Percentiles rank a stretch among this genome's conserved stretches.
phyloP scores from a whole-genome alignment of 2,888 invertebrate species.

The Parasteatoda lunata region DNA sequence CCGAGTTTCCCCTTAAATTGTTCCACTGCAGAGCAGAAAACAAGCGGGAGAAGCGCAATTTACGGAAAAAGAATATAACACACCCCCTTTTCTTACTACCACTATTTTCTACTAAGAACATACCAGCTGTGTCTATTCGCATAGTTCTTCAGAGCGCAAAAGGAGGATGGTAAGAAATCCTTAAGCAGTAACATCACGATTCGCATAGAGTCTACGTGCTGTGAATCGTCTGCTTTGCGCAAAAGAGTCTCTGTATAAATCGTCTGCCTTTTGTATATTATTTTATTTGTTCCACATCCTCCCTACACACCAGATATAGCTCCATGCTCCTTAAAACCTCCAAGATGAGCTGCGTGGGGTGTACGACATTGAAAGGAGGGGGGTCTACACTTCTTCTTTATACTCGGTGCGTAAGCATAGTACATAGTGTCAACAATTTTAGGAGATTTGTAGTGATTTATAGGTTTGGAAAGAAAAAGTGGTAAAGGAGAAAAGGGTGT shows the following conservation, averaged over 20 bases:
- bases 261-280: conserved; percentile 65
- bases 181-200: conserved; percentile 61
- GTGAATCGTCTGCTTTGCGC: conserved; percentile 48
- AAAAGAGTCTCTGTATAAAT: conserved; percentile 63
- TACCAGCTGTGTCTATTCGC: conserved; percentile 68
- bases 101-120: conserved; percentile 65
- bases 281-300: conserved; percentile 55
- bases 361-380: conserved; percentile 12
- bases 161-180: conserved; percentile 27
- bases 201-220: conserved; percentile 53
- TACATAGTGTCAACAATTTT: conserved; percentile 64
- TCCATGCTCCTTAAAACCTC: conserved; percentile 52
- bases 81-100: conserved; percentile 39
- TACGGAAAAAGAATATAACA: conserved; percentile 48
- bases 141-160: conserved; percentile 24
- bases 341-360: conserved; percentile 5
- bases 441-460: conserved; percentile 65
- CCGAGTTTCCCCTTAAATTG: conserved; percentile 41
- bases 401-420: conserved; percentile 32
- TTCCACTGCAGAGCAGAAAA: conserved; percentile 21
- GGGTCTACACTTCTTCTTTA: conserved; percentile 37
- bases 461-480: conserved; percentile 6
- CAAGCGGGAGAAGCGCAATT: conserved; percentile 6
- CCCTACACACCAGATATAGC: conserved; percentile 49
- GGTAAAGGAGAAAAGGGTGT: neutral